Base-by-base conservation (phyloP, 2,888 invertebrate genomes). In the Griposia aprilina region DNA sequence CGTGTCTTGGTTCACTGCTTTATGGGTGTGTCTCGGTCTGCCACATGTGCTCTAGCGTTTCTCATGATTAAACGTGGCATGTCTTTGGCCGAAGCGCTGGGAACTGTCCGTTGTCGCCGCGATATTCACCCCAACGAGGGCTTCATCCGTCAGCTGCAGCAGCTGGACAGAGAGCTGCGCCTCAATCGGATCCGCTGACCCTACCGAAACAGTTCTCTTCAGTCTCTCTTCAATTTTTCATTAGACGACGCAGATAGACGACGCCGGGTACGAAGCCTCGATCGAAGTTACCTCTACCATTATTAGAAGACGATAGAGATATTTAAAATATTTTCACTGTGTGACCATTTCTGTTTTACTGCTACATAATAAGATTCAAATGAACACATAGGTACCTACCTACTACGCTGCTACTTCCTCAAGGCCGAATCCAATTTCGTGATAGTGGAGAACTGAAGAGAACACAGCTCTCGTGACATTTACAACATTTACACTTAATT, bases 1-100 rank as follows among this genome's bases (percentile, higher is more conserved):
- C 98, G 98, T 92, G 97, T 98, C 59, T 97, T 98, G 78, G 98
- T 98, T 13, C 98, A 98, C 93, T 98, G 98, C 91, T 96, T 98
- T 89, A 98, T 98, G 97, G 98, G 98, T 52, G 98, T 98, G 90
- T 98, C 98, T 4, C 97, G 98, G 15, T 98, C 98, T 62, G 98
- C 98, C 70, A 98, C 98, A 1, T 98, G 98, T 90, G 98, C 98
- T 3, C 94, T 98, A 85, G 98, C 98, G 10, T 98, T 98, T 93
- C 97, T 98, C 80, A 98, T 98, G 98, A 98, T 98, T 89, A 98
- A 97, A 90, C 97, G 98, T 79, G 97, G 97, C 82, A 98, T 98
- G 98, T 95, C 97, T 63, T 98, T 98, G 20, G 96, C 97, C 0
- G 98, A 98, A 87, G 98, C 98, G n/a, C 94, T 98, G 87, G 97